Conservation (phyloP, 2,888 invertebrate genomes). For the Pantelozetes paolii region DNA sequence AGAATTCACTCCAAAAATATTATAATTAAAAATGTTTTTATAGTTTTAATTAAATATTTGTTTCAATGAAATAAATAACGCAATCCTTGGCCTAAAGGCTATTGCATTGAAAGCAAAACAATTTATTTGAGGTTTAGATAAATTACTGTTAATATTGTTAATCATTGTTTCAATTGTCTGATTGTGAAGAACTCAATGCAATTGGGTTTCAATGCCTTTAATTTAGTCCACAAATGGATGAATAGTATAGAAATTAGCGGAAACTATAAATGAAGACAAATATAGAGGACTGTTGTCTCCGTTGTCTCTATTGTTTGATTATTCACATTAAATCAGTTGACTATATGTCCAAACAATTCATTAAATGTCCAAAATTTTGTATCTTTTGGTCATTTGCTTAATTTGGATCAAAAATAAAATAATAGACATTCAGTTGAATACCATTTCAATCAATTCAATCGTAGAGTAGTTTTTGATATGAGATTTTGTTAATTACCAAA, state of each 20-base stretch:
- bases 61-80: neutral
- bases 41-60: neutral
- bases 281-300: neutral
- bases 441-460: neutral
- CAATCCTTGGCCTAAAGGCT: neutral
- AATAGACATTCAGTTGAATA: neutral
- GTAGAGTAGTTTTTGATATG: neutral
- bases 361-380: neutral
- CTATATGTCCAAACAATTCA: conserved; percentile 1
- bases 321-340: conserved; percentile 3
- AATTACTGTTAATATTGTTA: conserved; percentile 17
- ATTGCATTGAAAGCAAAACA: neutral
- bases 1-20: too few relatives aligned
- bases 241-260: conserved; percentile 6
- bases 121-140: conserved; percentile 5
- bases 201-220: neutral
- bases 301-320: neutral
- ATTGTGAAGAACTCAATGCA: neutral
- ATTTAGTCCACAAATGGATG: neutral
- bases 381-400: conserved; percentile 12
- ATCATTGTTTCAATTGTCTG: conserved; percentile 7
- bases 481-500: neutral
- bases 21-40: too few relatives aligned
- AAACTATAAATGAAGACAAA: conserved; percentile 23
- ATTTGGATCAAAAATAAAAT: conserved; percentile 9